A percentile compares a stretch with the other conserved stretches of the same genome.
Evolutionary conservation across 2,113 vertebrate species (phyloP).

Genomic region (Trinectes maculatus): DNA sequence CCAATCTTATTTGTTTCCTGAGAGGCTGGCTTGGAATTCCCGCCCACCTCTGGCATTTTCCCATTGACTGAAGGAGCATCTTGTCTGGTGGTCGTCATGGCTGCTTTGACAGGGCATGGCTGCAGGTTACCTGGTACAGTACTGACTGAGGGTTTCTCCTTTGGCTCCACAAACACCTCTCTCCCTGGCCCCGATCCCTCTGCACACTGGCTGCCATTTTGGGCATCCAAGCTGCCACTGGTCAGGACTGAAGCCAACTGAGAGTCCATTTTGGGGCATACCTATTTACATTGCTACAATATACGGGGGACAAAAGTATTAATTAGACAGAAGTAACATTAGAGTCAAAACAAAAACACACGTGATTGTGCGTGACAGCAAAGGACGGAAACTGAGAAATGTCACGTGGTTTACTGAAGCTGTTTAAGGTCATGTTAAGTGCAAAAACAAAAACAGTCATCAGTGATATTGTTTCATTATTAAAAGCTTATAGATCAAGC

Average conservation of each 20-base stretch:
- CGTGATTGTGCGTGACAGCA: neutral
- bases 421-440: conserved; percentile 56
- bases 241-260: conserved; percentile 78
- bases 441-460: conserved; percentile 11
- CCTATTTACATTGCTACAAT: conserved; percentile 64
- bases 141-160: conserved; percentile 44
- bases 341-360: neutral
- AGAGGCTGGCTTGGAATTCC: conserved; percentile 62
- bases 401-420: conserved; percentile 17
- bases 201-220: conserved; percentile 72
- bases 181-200: conserved; percentile 54
- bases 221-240: conserved; percentile 74
- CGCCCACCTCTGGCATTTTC: conserved; percentile 69
- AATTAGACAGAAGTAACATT: conserved; percentile 7
- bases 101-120: conserved; percentile 48
- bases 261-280: conserved; percentile 81
- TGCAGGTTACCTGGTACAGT: conserved; percentile 68
- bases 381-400: neutral
- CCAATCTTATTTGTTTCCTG: conserved; percentile 64
- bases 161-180: conserved; percentile 46
- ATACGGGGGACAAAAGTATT: conserved; percentile 2
- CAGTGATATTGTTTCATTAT: neutral
- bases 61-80: conserved; percentile 72
- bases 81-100: conserved; percentile 58
- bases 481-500: neutral